phyloP scores from a whole-genome alignment of 1,140 invertebrate species.

The Drosophila orena region DNA sequence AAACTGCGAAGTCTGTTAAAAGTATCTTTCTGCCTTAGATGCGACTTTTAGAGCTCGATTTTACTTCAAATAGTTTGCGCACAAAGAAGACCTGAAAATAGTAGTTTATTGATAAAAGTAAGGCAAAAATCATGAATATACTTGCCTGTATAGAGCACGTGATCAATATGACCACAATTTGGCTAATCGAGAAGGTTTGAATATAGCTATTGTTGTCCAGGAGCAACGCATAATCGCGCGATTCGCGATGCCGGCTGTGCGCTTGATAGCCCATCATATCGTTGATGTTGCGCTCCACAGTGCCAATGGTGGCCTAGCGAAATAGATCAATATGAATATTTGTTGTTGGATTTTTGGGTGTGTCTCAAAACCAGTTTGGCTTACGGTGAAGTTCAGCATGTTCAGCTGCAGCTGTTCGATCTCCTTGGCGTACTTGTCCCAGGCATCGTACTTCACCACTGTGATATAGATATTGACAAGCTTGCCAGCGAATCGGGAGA shows the following conservation, averaged over 20 bases:
- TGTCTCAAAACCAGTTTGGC: slow-evolving; percentile 51
- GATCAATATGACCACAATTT: slow-evolving; percentile 92
- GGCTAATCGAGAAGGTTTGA: slow-evolving; percentile 93
- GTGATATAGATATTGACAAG: slow-evolving; percentile 97
- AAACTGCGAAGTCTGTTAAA: neutral
- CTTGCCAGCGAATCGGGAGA: slow-evolving; percentile 96
- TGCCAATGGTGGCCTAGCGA: slow-evolving; percentile 89
- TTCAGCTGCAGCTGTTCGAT: slow-evolving; percentile 94
- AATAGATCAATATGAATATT: slow-evolving; percentile 27
- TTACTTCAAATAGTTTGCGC: slow-evolving; percentile 93
- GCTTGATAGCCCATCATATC: slow-evolving; percentile 94
- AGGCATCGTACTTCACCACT: slow-evolving; percentile 96
- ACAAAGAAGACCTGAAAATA: slow-evolving; percentile 94
- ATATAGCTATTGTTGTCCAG: slow-evolving; percentile 94
- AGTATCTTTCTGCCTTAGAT: slow-evolving; percentile 55
- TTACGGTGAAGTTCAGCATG: slow-evolving; percentile 95
- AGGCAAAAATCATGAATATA: neutral
- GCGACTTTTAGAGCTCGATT: slow-evolving; percentile 80
- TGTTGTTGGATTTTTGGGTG: neutral
- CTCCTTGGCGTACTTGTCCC: slow-evolving; percentile 96
- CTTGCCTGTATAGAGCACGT: slow-evolving; percentile 87
- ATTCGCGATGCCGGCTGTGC: slow-evolving; percentile 90
- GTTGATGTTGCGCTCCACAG: slow-evolving; percentile 93
- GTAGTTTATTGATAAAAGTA: neutral
- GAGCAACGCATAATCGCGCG: slow-evolving; percentile 92